These are phyloP conservation scores for Cantharis rufa DNA, from an alignment of 2,888 invertebrate species.

Conservation along the genomic window DNA sequence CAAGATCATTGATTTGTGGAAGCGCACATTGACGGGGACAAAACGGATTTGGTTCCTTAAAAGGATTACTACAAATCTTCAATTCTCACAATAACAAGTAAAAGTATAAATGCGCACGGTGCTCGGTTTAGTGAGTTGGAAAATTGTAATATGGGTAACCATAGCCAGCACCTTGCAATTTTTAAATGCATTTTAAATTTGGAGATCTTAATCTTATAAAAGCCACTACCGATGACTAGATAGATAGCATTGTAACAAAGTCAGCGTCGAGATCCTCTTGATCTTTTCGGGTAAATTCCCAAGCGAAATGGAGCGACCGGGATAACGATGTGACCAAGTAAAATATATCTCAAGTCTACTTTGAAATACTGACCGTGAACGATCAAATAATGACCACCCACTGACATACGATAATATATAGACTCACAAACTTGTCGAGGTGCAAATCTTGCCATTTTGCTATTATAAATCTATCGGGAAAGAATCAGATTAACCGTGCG, in stretches of 20 bases:
- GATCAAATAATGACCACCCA: slow-evolving; percentile 36
- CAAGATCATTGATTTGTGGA: slow-evolving; percentile 37
- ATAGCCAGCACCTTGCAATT: not conserved
- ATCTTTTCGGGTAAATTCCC: slow-evolving; percentile 18
- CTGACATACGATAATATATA: slow-evolving; percentile 22
- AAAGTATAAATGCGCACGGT: not conserved
- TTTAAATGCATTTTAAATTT: not conserved
- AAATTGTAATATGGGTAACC: not conserved
- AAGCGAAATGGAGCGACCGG: slow-evolving; percentile 24
- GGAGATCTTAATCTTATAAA: not conserved
- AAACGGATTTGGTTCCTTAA: slow-evolving; percentile 39
- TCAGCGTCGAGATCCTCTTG: not conserved
- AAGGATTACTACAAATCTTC: slow-evolving; percentile 34
- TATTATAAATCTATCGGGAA: slow-evolving; percentile 18
- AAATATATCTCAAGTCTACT: slow-evolving; percentile 24
- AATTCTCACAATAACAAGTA: slow-evolving; percentile 19
- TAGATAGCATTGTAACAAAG: slow-evolving; percentile 3
- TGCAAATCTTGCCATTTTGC: slow-evolving; percentile 24
- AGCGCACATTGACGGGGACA: slow-evolving; percentile 34
- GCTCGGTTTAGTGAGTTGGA: not conserved
- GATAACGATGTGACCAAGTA: slow-evolving; percentile 28
- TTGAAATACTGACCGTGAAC: slow-evolving; percentile 35
- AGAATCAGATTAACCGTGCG: slow-evolving; percentile 12
- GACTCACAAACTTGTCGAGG: slow-evolving; percentile 24
- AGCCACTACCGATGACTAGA: not conserved